A percentile compares a stretch with the other conserved stretches of the same genome.
phyloP scores from a whole-genome alignment of 1,140 invertebrate species.

The Caenorhabditis brenneri region DNA sequence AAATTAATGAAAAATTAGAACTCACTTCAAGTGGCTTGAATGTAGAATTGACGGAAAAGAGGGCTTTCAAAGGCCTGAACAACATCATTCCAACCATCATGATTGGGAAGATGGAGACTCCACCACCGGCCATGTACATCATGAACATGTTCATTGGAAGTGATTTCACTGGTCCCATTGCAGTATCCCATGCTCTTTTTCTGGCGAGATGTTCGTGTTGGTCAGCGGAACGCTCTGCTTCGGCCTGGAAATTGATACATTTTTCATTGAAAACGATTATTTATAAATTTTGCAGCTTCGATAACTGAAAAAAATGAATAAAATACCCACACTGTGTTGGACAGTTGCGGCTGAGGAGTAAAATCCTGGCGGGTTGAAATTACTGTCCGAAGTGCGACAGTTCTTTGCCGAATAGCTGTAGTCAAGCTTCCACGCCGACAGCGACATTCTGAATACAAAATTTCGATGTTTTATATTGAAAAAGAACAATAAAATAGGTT shows the following conservation, averaged over 20 bases:
- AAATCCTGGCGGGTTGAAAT: slow-evolving; percentile 50
- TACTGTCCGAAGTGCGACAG: background rate
- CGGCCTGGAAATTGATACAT: slow-evolving; percentile 38
- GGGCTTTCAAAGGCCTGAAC: slow-evolving; percentile 89
- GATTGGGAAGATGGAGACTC: slow-evolving; percentile 95
- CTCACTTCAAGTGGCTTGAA: slow-evolving; percentile 56
- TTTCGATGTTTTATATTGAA: too few relatives aligned
- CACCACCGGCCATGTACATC: slow-evolving; percentile 75
- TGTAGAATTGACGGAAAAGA: slow-evolving; percentile 84
- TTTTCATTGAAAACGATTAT: background rate
- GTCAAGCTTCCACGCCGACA: slow-evolving; percentile 48
- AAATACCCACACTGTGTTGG: slow-evolving; percentile 48
- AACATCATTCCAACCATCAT: slow-evolving; percentile 99
- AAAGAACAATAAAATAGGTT: too few relatives aligned
- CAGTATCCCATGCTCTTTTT: slow-evolving; percentile 92
- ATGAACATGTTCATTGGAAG: slow-evolving; percentile 98
- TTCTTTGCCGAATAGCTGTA: slow-evolving; percentile 23
- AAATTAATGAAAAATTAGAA: background rate
- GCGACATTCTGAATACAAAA: slow-evolving; percentile 75
- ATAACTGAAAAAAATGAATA: too few relatives aligned
- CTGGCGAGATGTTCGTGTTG: slow-evolving; percentile 55
- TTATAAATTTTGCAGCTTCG: background rate
- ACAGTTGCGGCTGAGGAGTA: slow-evolving; percentile 24
- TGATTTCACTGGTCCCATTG: slow-evolving; percentile 87
- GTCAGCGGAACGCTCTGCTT: slow-evolving; percentile 32